Conservation (phyloP, 1,140 invertebrate species). For the Zaprionus taronus region DNA sequence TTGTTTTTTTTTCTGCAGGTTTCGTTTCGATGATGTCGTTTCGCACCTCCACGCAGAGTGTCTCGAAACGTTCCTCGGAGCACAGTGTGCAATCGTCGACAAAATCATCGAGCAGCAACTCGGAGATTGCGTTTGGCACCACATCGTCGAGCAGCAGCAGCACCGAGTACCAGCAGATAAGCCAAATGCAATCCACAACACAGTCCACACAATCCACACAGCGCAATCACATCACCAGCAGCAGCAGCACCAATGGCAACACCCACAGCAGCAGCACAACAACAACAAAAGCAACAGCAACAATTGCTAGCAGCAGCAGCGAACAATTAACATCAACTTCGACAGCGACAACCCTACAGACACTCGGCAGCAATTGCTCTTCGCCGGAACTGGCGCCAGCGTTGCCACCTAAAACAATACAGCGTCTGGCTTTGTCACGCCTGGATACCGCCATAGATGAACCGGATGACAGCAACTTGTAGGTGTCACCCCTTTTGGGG, state of each 20-base stretch:
- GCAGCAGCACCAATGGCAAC: conserved; percentile 36
- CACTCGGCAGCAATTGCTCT: conserved; percentile 25
- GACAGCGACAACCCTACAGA: conserved; percentile 36
- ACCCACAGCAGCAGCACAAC: conserved; percentile 46
- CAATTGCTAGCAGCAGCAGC: conserved; percentile 27
- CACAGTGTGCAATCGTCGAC: conserved; percentile 85
- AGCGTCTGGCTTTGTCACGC: conserved; percentile 85
- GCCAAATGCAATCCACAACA: conserved; percentile 43
- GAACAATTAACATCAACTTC: conserved; percentile 32
- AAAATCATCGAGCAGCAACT: conserved; percentile 79
- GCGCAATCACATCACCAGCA: conserved; percentile 41
- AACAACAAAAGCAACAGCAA: conserved; percentile 34
- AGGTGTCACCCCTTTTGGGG: not conserved
- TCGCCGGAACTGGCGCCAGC: conserved; percentile 86
- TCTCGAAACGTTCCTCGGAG: conserved; percentile 86
- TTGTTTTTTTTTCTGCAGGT: conserved; percentile 76
- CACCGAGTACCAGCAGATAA: conserved; percentile 56
- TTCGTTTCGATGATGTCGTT: conserved; percentile 90
- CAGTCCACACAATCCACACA: conserved; percentile 23
- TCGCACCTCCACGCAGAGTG: conserved; percentile 87
- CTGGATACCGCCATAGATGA: conserved; percentile 88
- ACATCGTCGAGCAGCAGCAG: conserved; percentile 35
- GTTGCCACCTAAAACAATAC: conserved; percentile 87
- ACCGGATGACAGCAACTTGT: conserved; percentile 84
- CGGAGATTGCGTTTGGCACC: conserved; percentile 63